Conservation (phyloP, 2,888 invertebrate species). For the Peribatodes rhomboidaria region DNA sequence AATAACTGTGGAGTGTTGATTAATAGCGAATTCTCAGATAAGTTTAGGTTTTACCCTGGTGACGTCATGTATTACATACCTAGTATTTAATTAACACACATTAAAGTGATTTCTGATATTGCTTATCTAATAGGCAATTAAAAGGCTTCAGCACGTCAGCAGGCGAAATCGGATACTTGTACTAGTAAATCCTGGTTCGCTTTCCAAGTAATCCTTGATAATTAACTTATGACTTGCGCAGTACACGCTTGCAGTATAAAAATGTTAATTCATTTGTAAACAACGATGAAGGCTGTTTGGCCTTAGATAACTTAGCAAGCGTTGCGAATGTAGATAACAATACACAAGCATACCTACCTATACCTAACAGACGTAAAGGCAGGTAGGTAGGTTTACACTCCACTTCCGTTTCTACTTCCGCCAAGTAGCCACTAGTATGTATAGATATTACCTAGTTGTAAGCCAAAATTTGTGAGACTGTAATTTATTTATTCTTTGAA, state of each 20-base stretch:
- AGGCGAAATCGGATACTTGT: slow-evolving; percentile 17
- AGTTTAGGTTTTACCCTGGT: slow-evolving; percentile 13
- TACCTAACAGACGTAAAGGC: too few species aligned
- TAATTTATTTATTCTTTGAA: too few species aligned
- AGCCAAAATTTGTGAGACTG: too few species aligned
- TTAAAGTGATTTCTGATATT: background rate
- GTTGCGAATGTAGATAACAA: background rate
- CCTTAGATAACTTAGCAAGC: slow-evolving; percentile 1
- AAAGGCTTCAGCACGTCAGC: slow-evolving; percentile 18
- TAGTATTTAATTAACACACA: background rate
- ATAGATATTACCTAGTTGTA: too few species aligned
- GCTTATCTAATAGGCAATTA: slow-evolving; percentile 11
- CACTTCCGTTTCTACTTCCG: too few species aligned
- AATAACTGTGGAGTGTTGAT: slow-evolving; percentile 8
- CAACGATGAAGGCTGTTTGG: background rate
- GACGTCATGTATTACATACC: background rate
- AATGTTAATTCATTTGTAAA: slow-evolving; percentile 6
- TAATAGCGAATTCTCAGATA: slow-evolving; percentile 18
- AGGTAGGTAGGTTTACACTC: too few species aligned
- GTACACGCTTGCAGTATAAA: background rate
- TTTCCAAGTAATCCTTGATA: slow-evolving; percentile 9
- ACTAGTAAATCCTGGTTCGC: slow-evolving; percentile 4
- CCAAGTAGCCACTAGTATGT: too few species aligned
- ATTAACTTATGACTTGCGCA: background rate
- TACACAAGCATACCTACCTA: too few species aligned